A percentile compares a stretch with the other conserved stretches of the same genome.
Conservation (phyloP, 1,140 invertebrate species). For the Bombyx mori region ASM3026992v2 NC_085112.1:5464001-5464500, state of each 20-base stretch:
- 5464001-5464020: too few species aligned
- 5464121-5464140: conserved; percentile 16
- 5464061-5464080: conserved; percentile 57
- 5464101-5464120: conserved; percentile 52
- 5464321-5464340: conserved; percentile 47
- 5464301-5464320: conserved; percentile 53
- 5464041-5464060: conserved; percentile 67
- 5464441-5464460: too few species aligned
- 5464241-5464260: conserved; percentile 51
- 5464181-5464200: conserved; percentile 67
- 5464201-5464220: conserved; percentile 68
- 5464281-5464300: conserved; percentile 59
- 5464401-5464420: background rate
- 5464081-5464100: conserved; percentile 31
- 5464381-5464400: conserved; percentile 6
- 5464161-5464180: conserved; percentile 34
- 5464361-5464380: conserved; percentile 48
- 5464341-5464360: conserved; percentile 50
- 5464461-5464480: conserved; percentile 3
- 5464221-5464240: conserved; percentile 59
- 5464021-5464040: conserved; percentile 41
- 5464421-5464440: too few species aligned
- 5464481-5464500: conserved; percentile 36
- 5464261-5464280: conserved; percentile 46
- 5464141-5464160: conserved; percentile 22